These are phyloP conservation scores for Sebastes elongatus DNA, from an alignment of 2,797 vertebrate genomes.

Conservation along the genomic window DNA sequence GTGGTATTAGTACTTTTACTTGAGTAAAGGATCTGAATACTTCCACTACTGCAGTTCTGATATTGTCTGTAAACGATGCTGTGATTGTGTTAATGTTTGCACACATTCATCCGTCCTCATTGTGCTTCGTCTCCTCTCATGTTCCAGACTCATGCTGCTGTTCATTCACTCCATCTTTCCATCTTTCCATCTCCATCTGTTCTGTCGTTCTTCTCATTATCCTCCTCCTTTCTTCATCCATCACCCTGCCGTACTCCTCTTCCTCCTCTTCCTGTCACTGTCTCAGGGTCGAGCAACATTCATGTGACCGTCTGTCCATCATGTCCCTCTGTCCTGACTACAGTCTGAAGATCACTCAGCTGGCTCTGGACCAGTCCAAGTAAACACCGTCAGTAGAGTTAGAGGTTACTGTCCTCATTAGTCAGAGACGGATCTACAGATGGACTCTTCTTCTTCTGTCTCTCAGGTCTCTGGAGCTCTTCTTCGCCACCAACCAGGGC, in stretches of 20 bases:
- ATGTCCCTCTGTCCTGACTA: conserved; percentile 84
- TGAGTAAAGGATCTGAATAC: not conserved
- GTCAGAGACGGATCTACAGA: not conserved
- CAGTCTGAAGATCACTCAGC: conserved; percentile 83
- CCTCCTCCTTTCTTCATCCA: conserved; percentile 15
- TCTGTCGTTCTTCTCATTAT: not conserved
- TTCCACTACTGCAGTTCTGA: not conserved
- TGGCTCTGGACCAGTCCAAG: conserved; percentile 81
- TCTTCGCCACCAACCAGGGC: conserved; percentile 92
- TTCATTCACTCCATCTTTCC: conserved; percentile 7
- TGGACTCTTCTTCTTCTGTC: not conserved
- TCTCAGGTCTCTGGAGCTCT: conserved; percentile 92
- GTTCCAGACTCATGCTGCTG: not conserved
- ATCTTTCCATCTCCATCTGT: not conserved
- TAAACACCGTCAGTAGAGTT: conserved; percentile 47
- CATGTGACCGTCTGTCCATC: conserved; percentile 82
- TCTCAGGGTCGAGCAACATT: conserved; percentile 77
- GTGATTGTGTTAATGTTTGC: not conserved
- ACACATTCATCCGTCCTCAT: not conserved
- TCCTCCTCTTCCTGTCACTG: conserved; percentile 15
- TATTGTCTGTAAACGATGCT: not conserved
- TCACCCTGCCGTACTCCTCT: not conserved
- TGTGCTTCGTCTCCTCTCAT: not conserved
- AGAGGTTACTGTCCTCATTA: not conserved
- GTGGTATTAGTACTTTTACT: not conserved